Conservation (phyloP, 2,888 invertebrate genomes). For the Scaptomyza parva region DNA sequence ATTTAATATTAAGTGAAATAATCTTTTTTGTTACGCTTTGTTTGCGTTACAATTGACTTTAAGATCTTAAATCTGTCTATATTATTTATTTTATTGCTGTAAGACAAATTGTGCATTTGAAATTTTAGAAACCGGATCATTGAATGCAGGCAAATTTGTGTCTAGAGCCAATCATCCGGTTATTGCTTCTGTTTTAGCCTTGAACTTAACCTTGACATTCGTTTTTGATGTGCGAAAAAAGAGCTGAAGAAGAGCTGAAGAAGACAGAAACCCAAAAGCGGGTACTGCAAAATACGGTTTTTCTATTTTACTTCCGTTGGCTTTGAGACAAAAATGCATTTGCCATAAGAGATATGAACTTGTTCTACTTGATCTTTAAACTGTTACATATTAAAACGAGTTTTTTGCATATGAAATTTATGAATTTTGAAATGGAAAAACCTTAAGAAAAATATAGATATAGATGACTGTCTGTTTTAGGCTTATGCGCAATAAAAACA, state of each 20-base stretch:
- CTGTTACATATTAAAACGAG: not conserved
- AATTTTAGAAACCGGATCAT: slow-evolving; percentile 27
- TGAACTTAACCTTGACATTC: slow-evolving; percentile 71
- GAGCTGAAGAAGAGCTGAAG: not conserved
- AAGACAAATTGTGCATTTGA: slow-evolving; percentile 46
- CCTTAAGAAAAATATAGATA: slow-evolving; percentile 5
- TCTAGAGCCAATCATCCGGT: slow-evolving; percentile 5
- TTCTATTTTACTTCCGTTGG: not conserved
- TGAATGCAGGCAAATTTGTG: slow-evolving; percentile 10
- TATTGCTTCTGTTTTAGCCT: not conserved
- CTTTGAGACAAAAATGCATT: slow-evolving; percentile 36
- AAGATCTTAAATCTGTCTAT: slow-evolving; percentile 21
- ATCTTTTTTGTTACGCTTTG: slow-evolving; percentile 14
- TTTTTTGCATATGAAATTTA: not conserved
- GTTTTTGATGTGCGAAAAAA: slow-evolving; percentile 22
- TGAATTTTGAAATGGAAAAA: not conserved
- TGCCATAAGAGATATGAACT: slow-evolving; percentile 30
- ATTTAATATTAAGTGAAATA: slow-evolving; percentile 16
- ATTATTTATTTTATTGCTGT: slow-evolving; percentile 7
- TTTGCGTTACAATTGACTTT: slow-evolving; percentile 18
- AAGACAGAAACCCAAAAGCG: slow-evolving; percentile 6
- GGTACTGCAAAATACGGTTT: slow-evolving; percentile 10
- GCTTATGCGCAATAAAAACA: not conserved
- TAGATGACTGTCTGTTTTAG: not conserved
- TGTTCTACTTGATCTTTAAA: slow-evolving; percentile 52